These are phyloP conservation scores for Heterohyrax brucei DNA, from an alignment of 2,797 vertebrate species.

Conservation along the genomic window DNA sequence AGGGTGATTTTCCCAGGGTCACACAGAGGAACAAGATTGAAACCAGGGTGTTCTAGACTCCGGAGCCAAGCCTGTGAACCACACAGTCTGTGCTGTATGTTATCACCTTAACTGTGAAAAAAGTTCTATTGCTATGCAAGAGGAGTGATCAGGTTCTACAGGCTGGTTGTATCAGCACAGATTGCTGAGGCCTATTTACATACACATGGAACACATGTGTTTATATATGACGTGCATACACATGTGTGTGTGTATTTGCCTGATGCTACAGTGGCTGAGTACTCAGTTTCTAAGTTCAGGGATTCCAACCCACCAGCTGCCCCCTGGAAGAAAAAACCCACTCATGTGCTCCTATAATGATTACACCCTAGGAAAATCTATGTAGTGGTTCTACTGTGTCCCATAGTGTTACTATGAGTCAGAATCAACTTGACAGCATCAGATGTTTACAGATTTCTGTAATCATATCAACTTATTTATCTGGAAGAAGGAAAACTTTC, in stretches of 20 bases:
- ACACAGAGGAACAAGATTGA: accelerated
- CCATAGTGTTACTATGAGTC: too few species aligned
- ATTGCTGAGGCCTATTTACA: accelerated
- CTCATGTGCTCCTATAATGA: too few species aligned
- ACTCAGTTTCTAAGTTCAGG: too few species aligned
- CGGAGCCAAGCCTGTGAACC: accelerated
- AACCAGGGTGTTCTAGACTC: accelerated
- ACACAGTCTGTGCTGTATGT: accelerated
- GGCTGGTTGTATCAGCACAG: accelerated
- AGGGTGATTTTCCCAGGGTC: accelerated
- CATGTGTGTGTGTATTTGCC: too few species aligned
- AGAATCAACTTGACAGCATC: neutral
- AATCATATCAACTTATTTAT: neutral
- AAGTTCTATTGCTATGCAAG: accelerated
- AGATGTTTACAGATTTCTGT: accelerated
- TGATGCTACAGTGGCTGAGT: too few species aligned
- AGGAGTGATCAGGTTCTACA: accelerated
- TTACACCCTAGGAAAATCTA: too few species aligned
- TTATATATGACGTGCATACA: too few species aligned
- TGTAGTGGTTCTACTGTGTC: too few species aligned
- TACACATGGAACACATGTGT: too few species aligned
- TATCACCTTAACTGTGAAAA: accelerated
- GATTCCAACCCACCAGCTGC: too few species aligned
- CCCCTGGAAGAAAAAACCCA: too few species aligned
- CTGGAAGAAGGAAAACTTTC: neutral